Evolutionary conservation across 1,140 invertebrate species (phyloP).

Genomic region (Magallana angulata): DNA sequence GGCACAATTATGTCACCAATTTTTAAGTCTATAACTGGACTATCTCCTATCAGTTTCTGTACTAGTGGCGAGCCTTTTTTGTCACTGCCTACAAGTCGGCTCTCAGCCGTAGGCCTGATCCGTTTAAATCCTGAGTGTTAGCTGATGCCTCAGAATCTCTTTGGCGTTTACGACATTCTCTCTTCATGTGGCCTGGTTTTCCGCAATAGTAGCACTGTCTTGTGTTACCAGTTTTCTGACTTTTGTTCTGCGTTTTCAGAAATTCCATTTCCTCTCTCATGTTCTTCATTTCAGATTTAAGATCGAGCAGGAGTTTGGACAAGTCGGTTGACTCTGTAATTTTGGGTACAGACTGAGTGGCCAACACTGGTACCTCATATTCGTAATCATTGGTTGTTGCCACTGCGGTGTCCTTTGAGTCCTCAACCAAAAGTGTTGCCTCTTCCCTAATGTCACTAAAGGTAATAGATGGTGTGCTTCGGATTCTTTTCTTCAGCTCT

Average conservation of each 20-base stretch:
- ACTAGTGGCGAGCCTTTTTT: no score
- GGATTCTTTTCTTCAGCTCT: constrained; percentile 35
- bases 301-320: not conserved
- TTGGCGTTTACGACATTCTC: not conserved
- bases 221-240: not conserved
- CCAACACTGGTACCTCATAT: not conserved
- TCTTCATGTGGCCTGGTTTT: not conserved
- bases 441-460: constrained; percentile 33
- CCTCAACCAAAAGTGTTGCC: not conserved
- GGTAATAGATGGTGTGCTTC: not conserved
- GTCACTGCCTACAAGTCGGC: not conserved
- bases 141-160: no score
- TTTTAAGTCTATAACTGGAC: no score
- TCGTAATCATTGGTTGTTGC: not conserved
- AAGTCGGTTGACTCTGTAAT: no score
- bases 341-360: no score
- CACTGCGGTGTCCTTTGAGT: not conserved
- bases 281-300: not conserved
- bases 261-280: not conserved
- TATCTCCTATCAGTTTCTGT: no score
- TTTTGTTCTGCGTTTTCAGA: not conserved
- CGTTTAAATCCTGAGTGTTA: not conserved
- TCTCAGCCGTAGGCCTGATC: constrained; percentile 14
- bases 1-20: no score
- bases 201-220: constrained; percentile 21